Conservation (phyloP, 2,888 invertebrate genomes). For the Epirrhoe alternata region DNA sequence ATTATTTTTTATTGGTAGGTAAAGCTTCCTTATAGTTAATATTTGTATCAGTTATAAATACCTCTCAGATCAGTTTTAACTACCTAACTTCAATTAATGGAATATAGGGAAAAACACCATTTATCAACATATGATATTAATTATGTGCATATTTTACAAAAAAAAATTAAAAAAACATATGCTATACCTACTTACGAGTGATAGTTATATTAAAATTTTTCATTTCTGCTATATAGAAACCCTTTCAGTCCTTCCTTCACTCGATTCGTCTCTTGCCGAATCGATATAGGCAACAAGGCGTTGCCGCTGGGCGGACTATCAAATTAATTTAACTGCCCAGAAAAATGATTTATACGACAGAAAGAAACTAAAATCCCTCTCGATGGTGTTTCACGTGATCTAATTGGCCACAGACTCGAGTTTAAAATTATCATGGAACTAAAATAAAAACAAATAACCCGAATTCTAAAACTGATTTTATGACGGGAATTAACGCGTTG, state of each 20-base stretch:
- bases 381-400: constrained; percentile 74
- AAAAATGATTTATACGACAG: constrained; percentile 23
- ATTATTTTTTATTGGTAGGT: too few species aligned
- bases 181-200: not conserved
- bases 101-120: too few species aligned
- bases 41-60: too few species aligned
- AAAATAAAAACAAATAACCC: constrained; percentile 85
- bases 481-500: constrained; percentile 85
- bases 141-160: too few species aligned
- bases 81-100: too few species aligned
- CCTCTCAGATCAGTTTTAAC: too few species aligned
- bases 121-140: too few species aligned
- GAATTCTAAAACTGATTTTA: constrained; percentile 85
- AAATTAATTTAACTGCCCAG: constrained; percentile 15
- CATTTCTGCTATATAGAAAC: not conserved
- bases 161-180: too few species aligned
- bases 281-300: not conserved
- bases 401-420: constrained; percentile 77
- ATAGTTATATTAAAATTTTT: too few species aligned
- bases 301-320: constrained; percentile 11
- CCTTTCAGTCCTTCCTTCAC: not conserved
- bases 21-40: too few species aligned
- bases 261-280: not conserved
- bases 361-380: constrained; percentile 35
- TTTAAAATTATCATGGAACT: constrained; percentile 83